Base-by-base conservation (phyloP, 2,888 invertebrate species). In the Blastobasis lacticolella region DNA sequence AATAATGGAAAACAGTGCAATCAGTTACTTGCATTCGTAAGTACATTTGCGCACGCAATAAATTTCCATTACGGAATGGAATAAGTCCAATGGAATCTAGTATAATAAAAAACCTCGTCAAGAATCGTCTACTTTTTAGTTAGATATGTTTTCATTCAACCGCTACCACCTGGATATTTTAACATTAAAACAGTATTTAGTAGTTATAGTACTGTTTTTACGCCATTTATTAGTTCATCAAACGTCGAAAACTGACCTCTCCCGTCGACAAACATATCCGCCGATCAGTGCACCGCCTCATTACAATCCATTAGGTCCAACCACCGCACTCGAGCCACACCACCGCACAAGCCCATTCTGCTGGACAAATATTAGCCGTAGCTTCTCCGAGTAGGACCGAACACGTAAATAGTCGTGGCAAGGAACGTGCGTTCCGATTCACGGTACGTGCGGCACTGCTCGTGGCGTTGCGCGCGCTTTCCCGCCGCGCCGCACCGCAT, bases 291-390 rank as follows among this genome's bases (percentile, higher is more conserved):
- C 69, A 72, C 75, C 75, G 80, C 66, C 81, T 79, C 74, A 78
- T 78, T 64, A 69, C 71, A 67, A 64, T 64, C 68, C 68, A 66
- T 72, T 70, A 71, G 61, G 67, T 73, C 66, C 71, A 69, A 69
- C 71, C 80, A 73, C 75, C 66, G 61, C 79, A 77, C 73, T 67
- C 66, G 58, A 66, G 67, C 69, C 75, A 61, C 81, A 84, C 79
- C 60, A 69, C 61, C 63, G 64, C 64, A 57, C 63, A 67, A 67
- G 73, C 69, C 76, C 83, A 84, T 83, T 67, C 61, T 71, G 67
- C 57, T 58, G 61, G 61, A 69, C 75, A 69, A 79, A 78, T 73
- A 66, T 74, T 71, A 64, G 66, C 52, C 58, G 75, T 23, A 23
- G 23, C 72, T 68, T 71, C 69, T 60, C 64, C 59, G 64, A 66